These are phyloP conservation scores for Drosophila triauraria DNA, from an alignment of 1,140 invertebrate species.

Conservation along the genomic window DNA sequence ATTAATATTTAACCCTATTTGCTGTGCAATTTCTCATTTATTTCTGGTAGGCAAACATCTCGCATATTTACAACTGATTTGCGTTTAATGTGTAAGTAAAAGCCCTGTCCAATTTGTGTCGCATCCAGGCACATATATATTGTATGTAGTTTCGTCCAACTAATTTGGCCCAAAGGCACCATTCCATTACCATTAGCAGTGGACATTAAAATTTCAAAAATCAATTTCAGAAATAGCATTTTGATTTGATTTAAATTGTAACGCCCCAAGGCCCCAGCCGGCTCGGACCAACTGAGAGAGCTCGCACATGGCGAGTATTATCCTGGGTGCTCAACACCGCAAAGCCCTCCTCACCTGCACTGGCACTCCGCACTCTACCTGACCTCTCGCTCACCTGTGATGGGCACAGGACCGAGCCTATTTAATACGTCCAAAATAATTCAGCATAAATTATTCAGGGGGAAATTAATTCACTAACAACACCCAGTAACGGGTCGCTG, in stretches of 20 bases:
- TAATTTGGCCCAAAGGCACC: slow-evolving; percentile 34
- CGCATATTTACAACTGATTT: not conserved
- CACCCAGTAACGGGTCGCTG: slow-evolving; percentile 56
- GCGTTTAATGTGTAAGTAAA: slow-evolving; percentile 29
- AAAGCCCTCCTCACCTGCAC: slow-evolving; percentile 36
- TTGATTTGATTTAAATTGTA: slow-evolving; percentile 81
- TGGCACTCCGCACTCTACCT: not conserved
- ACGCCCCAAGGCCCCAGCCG: slow-evolving; percentile 51
- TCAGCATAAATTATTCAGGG: slow-evolving; percentile 83
- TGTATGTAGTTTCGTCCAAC: slow-evolving; percentile 20
- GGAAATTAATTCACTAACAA: slow-evolving; percentile 84
- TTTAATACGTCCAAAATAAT: slow-evolving; percentile 75
- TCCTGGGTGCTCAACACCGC: slow-evolving; percentile 30
- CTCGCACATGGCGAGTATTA: slow-evolving; percentile 32
- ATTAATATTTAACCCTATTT: not conserved
- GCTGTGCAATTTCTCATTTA: not conserved
- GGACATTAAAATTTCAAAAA: slow-evolving; percentile 79
- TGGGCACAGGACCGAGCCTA: slow-evolving; percentile 30
- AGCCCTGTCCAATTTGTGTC: slow-evolving; percentile 46
- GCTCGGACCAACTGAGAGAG: not conserved
- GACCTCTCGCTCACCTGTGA: slow-evolving; percentile 14
- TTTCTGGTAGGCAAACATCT: not conserved
- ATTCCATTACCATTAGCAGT: slow-evolving; percentile 29
- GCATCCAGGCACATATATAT: not conserved
- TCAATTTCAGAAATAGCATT: slow-evolving; percentile 82